These are phyloP conservation scores for Aspidiotus rigidus DNA, from an alignment of 2,888 invertebrate genomes.

Conservation along the genomic window DNA sequence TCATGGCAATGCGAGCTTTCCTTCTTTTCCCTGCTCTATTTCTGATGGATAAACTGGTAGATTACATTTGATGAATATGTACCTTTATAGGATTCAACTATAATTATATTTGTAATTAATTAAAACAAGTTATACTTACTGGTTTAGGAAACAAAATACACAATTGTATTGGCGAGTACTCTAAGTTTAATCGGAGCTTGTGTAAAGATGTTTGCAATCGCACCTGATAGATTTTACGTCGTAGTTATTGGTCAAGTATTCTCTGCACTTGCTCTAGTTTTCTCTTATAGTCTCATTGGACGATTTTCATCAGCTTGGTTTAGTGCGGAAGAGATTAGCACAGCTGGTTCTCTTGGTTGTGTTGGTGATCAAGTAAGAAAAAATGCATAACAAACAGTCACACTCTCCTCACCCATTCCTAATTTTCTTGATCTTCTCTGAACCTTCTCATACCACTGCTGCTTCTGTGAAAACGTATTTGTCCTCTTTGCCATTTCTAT, in stretches of 20 bases:
- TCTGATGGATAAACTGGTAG: conserved; percentile 58
- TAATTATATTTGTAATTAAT: too few species aligned
- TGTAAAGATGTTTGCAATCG: conserved; percentile 81
- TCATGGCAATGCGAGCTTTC: background rate
- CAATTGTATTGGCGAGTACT: conserved; percentile 69
- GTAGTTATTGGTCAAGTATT: conserved; percentile 83
- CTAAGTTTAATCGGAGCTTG: conserved; percentile 84
- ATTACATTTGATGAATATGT: too few species aligned
- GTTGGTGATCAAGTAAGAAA: conserved; percentile 88
- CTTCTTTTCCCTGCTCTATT: background rate
- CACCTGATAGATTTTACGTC: conserved; percentile 75
- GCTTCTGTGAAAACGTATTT: too few species aligned
- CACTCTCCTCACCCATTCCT: too few species aligned
- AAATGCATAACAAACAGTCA: too few species aligned
- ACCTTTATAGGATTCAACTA: too few species aligned
- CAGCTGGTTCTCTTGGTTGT: conserved; percentile 93
- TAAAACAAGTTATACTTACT: too few species aligned
- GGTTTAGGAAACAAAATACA: conserved; percentile 41
- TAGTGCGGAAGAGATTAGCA: conserved; percentile 88
- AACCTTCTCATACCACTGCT: too few species aligned
- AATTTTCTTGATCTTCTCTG: too few species aligned
- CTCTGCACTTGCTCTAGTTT: conserved; percentile 79
- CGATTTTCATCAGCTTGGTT: conserved; percentile 95
- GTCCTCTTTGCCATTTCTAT: too few species aligned
- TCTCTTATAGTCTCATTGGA: conserved; percentile 86